A percentile compares a stretch with the other conserved stretches of the same genome.
Evolutionary conservation across 1,140 invertebrate genomes (phyloP).

Genomic region (Scaptodrosophila lebanonensis): DNA sequence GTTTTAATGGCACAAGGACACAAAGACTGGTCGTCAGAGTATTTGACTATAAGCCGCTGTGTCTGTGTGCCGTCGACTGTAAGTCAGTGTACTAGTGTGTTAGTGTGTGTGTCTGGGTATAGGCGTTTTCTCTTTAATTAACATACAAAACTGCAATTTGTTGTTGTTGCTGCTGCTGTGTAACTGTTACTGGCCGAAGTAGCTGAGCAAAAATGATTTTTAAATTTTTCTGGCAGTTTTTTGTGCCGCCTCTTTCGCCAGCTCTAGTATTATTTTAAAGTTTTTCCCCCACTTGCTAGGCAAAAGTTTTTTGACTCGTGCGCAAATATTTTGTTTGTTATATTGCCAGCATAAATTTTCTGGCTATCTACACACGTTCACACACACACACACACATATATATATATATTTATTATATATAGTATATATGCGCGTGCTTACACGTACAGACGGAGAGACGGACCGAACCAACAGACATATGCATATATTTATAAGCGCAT

Average conservation of each 20-base stretch:
- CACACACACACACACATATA: constrained; percentile 21
- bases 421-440: no score
- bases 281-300: constrained; percentile 44
- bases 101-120: constrained; percentile 18
- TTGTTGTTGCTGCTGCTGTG: no score
- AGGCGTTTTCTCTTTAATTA: constrained; percentile 46
- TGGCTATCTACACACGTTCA: constrained; percentile 60
- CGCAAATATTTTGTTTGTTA: constrained; percentile 73
- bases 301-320: constrained; percentile 30
- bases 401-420: no score
- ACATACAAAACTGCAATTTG: constrained; percentile 23
- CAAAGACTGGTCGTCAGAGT: background rate
- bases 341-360: constrained; percentile 72
- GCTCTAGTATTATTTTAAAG: constrained; percentile 31
- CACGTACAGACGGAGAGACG: background rate
- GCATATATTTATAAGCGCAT: constrained; percentile 73
- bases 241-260: no score
- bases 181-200: no score
- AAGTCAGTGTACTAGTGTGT: background rate
- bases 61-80: background rate
- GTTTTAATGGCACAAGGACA: constrained; percentile 10
- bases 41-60: background rate
- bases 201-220: no score
- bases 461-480: constrained; percentile 23
- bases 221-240: constrained; percentile 43